Evolutionary conservation across 2,888 invertebrate species (phyloP), one percentile per base, ranked within the genome.

Genomic region (Schizaphis graminum): DNA sequence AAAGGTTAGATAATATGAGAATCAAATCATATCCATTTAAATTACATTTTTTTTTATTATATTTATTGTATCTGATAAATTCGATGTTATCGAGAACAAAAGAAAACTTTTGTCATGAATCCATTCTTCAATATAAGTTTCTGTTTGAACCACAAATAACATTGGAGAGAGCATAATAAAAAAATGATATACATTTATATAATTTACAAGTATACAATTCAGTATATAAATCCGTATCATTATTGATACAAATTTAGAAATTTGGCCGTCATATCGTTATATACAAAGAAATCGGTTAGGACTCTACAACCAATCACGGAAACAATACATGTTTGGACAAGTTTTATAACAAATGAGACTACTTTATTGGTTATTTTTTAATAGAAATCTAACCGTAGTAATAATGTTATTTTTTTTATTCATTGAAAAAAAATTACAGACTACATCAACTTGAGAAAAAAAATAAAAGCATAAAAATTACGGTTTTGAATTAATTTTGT

Each of bases 21-120:
- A 61, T 61, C 89, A 61, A 89, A 61, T 57, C 44, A 44, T 44
- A 89, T 61, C 35, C 28, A 13, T 57, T 89, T 57, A 41, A 57
- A 57, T 11, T n/a, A 21, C 47, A 56, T 61, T 61, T 57, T 61
- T 57, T 57, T 44, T 44, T 89, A 77, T 41, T 35, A 77, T 57
- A 57, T 44, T 35, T 28, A 28, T 28, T 61, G 44, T 44, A 77
- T 77, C 61, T 21, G 16, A 44, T 56, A 28, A 61, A 44, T 28
- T 24, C 28, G 8, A n/a, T 89, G 8, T 28, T 61, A 44, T 57
- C 28, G 44, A 57, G 44, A 89, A 89, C 61, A 89, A 61, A 89
- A 89, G 61, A 89, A 61, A 89, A 61, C 57, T 57, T 89, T 89
- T 44, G 28, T 5, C 44, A 44, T 57, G 44, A 57, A 57, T 89